phyloP scores from a whole-genome alignment of 2,888 invertebrate genomes.

The Drosophila niveifrons region DNA sequence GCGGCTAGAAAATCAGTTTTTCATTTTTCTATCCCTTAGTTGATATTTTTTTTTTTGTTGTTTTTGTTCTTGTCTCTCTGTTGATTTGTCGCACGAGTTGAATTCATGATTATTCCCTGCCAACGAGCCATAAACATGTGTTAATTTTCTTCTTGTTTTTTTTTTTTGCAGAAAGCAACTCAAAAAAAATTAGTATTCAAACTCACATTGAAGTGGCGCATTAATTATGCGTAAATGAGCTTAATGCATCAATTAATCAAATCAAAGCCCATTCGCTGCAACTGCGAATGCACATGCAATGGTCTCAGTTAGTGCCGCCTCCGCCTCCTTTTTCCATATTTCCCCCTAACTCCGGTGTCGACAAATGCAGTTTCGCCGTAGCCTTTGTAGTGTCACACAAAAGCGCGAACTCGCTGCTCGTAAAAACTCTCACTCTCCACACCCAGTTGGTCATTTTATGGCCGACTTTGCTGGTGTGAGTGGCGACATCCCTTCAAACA shows the following conservation, averaged over 20 bases:
- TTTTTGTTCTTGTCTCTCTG: slow-evolving; percentile 49
- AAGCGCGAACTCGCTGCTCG: slow-evolving; percentile 67
- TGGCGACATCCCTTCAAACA: background rate
- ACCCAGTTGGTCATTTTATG: slow-evolving; percentile 26
- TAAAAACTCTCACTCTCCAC: slow-evolving; percentile 29
- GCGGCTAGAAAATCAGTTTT: slow-evolving; percentile 56
- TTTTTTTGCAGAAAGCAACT: slow-evolving; percentile 29
- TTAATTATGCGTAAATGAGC: slow-evolving; percentile 79
- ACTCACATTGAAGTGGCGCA: slow-evolving; percentile 65
- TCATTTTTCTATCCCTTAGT: background rate
- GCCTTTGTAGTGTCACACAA: slow-evolving; percentile 74
- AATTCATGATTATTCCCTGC: slow-evolving; percentile 72
- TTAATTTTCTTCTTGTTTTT: slow-evolving; percentile 29
- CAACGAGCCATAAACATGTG: slow-evolving; percentile 43
- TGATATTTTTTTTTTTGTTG: background rate
- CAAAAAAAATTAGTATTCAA: slow-evolving; percentile 47
- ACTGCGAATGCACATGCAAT: slow-evolving; percentile 33
- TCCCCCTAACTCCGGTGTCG: background rate
- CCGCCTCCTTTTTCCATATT: background rate
- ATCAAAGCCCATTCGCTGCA: slow-evolving; percentile 62
- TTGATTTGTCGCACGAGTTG: slow-evolving; percentile 78
- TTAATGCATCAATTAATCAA: slow-evolving; percentile 81
- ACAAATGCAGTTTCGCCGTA: slow-evolving; percentile 48
- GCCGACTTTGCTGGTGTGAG: background rate
- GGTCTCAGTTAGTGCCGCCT: background rate